Base-by-base conservation (phyloP, 2,888 invertebrate species). In the Odontomyia ornata region DNA sequence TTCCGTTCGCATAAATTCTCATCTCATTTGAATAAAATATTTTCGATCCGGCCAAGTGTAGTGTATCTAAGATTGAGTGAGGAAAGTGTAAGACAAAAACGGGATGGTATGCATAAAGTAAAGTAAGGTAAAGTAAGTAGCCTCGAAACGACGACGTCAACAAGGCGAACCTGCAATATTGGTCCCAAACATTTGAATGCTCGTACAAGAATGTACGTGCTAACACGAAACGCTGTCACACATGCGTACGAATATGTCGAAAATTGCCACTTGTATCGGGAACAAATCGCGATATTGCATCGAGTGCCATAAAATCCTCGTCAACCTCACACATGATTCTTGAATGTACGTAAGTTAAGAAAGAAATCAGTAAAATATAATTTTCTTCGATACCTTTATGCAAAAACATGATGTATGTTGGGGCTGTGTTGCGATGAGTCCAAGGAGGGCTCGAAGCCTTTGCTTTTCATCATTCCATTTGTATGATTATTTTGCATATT, bases 21-120 rank as follows among this genome's bases (percentile, higher is more conserved):
- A 76, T 73, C 78, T 76, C 76, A 78, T 78, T 78, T 78, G 78
- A 78, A 78, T 78, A 78, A 78, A 76, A 78, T 76, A 78, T 76
- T 46, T 56, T 65, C 76, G 46, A 72, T 65, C 47, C 15, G 43
- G 23, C 76, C 71, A 72, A 56, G 71, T 72, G 64, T 27, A 52
- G n/a, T 52, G 30, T 65, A 65, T 65, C 65, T 65, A 36, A 15
- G 30, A n/a, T 64, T 7, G 43, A 15, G 36, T 36, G 9, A 28
- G 30, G 69, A 69, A 69, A 69, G 69, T 69, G 47, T 69, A 69
- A 69, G 47, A 47, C 25, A 46, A 46, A 69, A 69, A 47, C 69
- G 69, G 65, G 69, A 69, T 27, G 23, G 18, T 21, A 15, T 47
- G 69, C 69, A 25, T n/a, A 64, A 30, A 64, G 15, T 15, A 23